Base-by-base conservation (phyloP, 2,797 vertebrate species). In the Synaphobranchus kaupii region DNA sequence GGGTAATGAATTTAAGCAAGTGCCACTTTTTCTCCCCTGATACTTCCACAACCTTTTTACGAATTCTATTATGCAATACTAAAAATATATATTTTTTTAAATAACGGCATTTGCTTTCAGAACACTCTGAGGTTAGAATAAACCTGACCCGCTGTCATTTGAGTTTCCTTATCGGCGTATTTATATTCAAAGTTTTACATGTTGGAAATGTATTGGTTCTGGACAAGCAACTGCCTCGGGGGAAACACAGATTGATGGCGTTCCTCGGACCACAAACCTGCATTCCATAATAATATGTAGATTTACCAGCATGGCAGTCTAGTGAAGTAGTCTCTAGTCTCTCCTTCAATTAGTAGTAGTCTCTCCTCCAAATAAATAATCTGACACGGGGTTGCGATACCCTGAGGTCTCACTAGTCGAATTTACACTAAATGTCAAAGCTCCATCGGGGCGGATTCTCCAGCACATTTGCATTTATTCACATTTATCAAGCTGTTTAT, bases 1-100 rank as follows among this genome's bases (percentile, higher is more conserved):
- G 73, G 7, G 73, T 78, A 47, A 78, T 78, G 34, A 78, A 22
- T 78, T 47, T 39, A 78, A 78, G 34, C 73, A 78, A 47, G 73
- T 22, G 17, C 34, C 73, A 78, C 39, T 78, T 78, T 44, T 44
- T 17, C 73, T 78, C 73, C 15, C 39, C 39, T 6, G 73, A 44
- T 39, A 22, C 34, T 20, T 44, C 34, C 13, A 44, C 73, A 78
- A 78, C 34, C 2, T 78, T 78, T 39, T 56, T 15, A 44, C 39
- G n/a, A 78, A 78, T 78, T 20, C 44, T 20, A 20, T 20, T 78
- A 44, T 39, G 34, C 39, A 44, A 78, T 22, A 34, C 17, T 31
- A 25, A 20, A 34, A 17, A 71, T 13, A 71, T 31, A 71, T 31
- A 71, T 3, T n/a, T n/a, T n/a, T n/a, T n/a, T 0, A 71, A 15